Base-by-base conservation (phyloP, 2,797 vertebrate genomes). In the Syngnathus acus region DNA sequence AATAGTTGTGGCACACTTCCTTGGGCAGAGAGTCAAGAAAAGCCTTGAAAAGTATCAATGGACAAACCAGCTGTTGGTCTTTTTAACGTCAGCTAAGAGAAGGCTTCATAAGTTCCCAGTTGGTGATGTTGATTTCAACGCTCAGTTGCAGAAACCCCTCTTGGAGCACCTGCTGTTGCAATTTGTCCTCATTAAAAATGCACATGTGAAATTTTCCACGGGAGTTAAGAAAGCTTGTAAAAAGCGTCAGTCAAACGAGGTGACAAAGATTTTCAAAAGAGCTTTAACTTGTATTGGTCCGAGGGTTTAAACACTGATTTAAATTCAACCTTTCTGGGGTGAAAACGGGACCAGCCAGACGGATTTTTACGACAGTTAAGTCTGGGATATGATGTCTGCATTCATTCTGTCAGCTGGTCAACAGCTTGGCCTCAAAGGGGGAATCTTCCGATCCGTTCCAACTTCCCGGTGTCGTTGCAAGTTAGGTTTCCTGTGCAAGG, bases 331-430 rank as follows among this genome's bases (percentile, higher is more conserved):
- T 32, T 61, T 61, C n/a, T 14, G 39, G n/a, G 39, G 59, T 40
- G 39, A 70, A 75, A 81, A 80, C 72, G 76, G 81, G 87, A 84
- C 81, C 74, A 51, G 73, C 78, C 84, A 79, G 83, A 82, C 84
- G 82, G 80, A 65, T 51, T 81, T 86, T 83, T 82, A 84, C 87
- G 80, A 70, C 62, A 53, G 81, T 64, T 87, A 86, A 86, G 88
- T 75, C 73, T 70, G 84, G 79, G 57, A 80, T 86, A 84, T 80
- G 83, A 87, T 84, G 84, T 87, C 86, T 89, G 87, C 84, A 82
- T 85, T 75, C 76, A 74, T 78, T 65, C 67, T 68, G 75, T 88
- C 88, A 87, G 83, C 82, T 89, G 80, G 86, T 84, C 84, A 79
- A 74, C 84, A 81, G 84, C 85, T 89, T 86, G 79, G 68, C 58